These are phyloP conservation scores for Myiotriccus ornatus DNA, from an alignment of 2,797 vertebrate species.

Conservation along the genomic window DNA sequence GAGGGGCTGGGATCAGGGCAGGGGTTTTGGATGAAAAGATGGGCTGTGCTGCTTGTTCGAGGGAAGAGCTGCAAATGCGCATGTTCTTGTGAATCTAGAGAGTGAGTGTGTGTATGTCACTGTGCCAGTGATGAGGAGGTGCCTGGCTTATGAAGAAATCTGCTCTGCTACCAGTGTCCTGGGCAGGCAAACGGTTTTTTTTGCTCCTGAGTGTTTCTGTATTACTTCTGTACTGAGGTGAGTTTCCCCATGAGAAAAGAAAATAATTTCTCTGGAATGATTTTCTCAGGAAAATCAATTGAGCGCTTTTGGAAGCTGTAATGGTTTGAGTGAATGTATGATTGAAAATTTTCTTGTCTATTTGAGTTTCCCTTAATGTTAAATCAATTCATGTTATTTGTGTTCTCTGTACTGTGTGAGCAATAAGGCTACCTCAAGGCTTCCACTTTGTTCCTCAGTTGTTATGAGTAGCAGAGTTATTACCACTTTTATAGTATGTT, in stretches of 20 bases:
- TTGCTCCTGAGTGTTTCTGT: background rate
- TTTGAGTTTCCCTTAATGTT: constrained; percentile 15
- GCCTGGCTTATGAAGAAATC: background rate
- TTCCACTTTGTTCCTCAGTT: background rate
- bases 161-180: background rate
- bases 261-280: background rate
- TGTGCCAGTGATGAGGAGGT: background rate
- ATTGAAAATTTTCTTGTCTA: background rate
- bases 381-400: constrained; percentile 24
- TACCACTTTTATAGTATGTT: background rate
- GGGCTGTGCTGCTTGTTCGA: background rate
- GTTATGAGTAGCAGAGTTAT: background rate
- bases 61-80: background rate
- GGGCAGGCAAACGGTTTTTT: background rate
- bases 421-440: background rate
- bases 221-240: background rate
- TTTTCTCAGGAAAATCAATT: constrained; percentile 40
- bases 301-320: background rate
- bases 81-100: background rate
- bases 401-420: background rate
- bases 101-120: background rate
- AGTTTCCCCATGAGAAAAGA: background rate
- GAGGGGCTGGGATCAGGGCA: background rate
- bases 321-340: background rate
- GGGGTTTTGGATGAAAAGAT: background rate